A percentile compares a stretch with the other conserved stretches of the same genome.
Evolutionary conservation across 2,888 invertebrate genomes (phyloP).

Genomic region (Invenusta paracnida): DNA sequence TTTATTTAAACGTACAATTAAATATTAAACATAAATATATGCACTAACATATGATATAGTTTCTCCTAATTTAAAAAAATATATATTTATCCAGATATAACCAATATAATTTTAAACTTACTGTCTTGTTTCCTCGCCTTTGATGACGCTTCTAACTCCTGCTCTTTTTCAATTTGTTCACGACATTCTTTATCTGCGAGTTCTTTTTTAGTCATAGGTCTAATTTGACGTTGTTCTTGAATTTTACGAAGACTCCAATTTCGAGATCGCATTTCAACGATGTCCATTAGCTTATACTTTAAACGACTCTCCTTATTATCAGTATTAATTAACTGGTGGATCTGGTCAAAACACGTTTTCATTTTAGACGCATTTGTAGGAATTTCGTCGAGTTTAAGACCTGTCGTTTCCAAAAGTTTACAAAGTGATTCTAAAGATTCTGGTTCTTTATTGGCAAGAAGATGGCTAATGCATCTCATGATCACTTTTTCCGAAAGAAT

Average conservation of each 20-base stretch:
- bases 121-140: not conserved
- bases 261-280: not conserved
- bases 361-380: not conserved
- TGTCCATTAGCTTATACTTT: constrained; percentile 4
- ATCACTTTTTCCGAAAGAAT: not conserved
- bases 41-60: no score
- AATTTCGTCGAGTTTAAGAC: not conserved
- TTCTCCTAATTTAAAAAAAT: no score
- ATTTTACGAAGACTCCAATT: constrained; percentile 52
- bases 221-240: not conserved
- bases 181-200: not conserved
- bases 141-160: not conserved
- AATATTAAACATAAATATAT: no score
- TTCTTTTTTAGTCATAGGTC: constrained; percentile 1
- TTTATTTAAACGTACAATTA: no score
- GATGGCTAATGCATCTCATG: not conserved
- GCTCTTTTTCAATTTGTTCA: not conserved
- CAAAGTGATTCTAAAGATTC: constrained; percentile 27
- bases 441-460: not conserved
- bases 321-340: not conserved
- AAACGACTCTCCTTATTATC: not conserved
- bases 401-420: constrained; percentile 22
- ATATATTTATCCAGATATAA: no score
- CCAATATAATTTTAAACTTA: no score
- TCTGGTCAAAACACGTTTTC: not conserved